Conservation (phyloP, 1,140 invertebrate species). For the Lucilia cuprina region DNA sequence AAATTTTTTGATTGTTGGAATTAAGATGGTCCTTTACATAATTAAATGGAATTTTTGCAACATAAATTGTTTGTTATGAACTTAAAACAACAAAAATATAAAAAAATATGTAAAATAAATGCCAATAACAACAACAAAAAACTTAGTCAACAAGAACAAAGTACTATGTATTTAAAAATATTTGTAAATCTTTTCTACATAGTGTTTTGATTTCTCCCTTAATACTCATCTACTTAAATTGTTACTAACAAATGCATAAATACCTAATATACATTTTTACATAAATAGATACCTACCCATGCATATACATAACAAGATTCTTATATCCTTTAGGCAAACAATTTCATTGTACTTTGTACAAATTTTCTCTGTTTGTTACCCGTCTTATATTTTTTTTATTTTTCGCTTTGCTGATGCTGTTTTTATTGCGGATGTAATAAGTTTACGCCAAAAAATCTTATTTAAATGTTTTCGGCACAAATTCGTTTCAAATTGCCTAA, state of each 20-base stretch:
- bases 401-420: not conserved
- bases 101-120: too few relatives aligned
- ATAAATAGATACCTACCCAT: not conserved
- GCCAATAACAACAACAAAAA: not conserved
- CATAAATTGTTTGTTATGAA: not conserved
- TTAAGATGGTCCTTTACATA: slow-evolving; percentile 8
- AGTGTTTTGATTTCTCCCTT: not conserved
- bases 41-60: slow-evolving; percentile 23
- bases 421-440: not conserved
- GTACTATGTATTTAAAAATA: not conserved
- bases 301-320: not conserved
- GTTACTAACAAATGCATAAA: not conserved
- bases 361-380: not conserved
- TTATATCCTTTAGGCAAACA: slow-evolving; percentile 5
- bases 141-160: not conserved
- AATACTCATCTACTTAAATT: not conserved
- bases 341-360: not conserved
- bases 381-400: not conserved
- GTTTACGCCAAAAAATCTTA: not conserved
- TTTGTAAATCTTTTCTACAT: not conserved
- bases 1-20: not conserved
- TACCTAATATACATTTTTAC: not conserved
- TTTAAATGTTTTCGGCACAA: not conserved
- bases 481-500: not conserved
- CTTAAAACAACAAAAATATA: not conserved